Percentiles rank a stretch among this genome's conserved stretches.
Conservation (phyloP, 2,888 invertebrate species). For the Lepidonotus clava region DNA sequence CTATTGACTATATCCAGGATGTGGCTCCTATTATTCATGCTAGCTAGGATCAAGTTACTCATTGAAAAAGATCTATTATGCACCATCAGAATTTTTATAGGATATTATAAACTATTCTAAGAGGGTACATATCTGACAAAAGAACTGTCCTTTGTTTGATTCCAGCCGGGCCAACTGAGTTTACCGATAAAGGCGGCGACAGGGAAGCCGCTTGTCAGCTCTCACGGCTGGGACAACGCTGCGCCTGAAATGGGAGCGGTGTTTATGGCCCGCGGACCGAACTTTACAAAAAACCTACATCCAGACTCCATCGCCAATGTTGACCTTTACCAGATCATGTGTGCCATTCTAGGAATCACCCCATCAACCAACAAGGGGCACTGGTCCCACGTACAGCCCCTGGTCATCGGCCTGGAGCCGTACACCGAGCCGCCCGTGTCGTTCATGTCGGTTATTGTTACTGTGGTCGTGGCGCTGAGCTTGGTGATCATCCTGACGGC, state of each 20-base stretch:
- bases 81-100: too few species aligned
- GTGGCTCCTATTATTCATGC: too few species aligned
- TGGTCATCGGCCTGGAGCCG: not conserved
- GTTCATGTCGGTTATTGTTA: conserved; percentile 10
- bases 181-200: too few species aligned
- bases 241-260: not conserved
- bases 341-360: conserved; percentile 3
- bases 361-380: conserved; percentile 9
- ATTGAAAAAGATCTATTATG: too few species aligned
- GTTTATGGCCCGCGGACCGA: conserved; percentile 22
- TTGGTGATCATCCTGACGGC: not conserved
- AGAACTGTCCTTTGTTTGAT: too few species aligned
- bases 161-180: too few species aligned
- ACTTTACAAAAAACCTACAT: not conserved
- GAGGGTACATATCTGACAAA: too few species aligned
- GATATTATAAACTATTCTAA: too few species aligned
- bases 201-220: not conserved
- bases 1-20: too few species aligned
- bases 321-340: conserved; percentile 29
- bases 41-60: too few species aligned
- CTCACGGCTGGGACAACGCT: conserved; percentile 18
- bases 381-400: not conserved
- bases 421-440: not conserved
- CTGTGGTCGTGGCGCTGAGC: conserved; percentile 1
- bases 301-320: not conserved